phyloP scores from a whole-genome alignment of 2,113 vertebrate genomes.

The Callospermophilus lateralis region DNA sequence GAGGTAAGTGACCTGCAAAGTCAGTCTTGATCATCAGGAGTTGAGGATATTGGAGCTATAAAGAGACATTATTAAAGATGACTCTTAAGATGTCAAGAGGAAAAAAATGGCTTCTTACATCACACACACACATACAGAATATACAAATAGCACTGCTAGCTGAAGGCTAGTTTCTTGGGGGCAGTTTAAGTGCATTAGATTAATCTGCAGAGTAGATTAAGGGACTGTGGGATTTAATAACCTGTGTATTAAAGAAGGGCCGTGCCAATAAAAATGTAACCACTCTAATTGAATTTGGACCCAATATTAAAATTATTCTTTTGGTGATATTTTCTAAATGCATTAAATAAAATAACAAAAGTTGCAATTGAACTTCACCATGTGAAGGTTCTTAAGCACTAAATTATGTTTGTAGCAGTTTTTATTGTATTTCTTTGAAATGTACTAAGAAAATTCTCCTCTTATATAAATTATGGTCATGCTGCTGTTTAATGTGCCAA shows the following conservation, averaged over 20 bases:
- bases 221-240: conserved; percentile 71
- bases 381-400: conserved; percentile 19
- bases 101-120: conserved; percentile 41
- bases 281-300: conserved; percentile 69
- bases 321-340: conserved; percentile 64
- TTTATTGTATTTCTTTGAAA: conserved; percentile 58
- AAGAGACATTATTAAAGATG: conserved; percentile 72
- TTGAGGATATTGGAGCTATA: background rate
- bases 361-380: conserved; percentile 29
- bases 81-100: conserved; percentile 66
- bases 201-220: conserved; percentile 67
- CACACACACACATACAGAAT: too few species aligned
- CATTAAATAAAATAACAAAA: conserved; percentile 71
- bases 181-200: conserved; percentile 69
- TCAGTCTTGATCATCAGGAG: background rate
- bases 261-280: conserved; percentile 63
- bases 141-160: background rate
- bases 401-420: conserved; percentile 57
- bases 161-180: background rate
- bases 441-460: conserved; percentile 65
- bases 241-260: conserved; percentile 58
- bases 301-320: conserved; percentile 60
- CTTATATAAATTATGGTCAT: conserved; percentile 75
- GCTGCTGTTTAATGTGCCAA: conserved; percentile 51
- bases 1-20: background rate